A percentile compares a stretch with the other conserved stretches of the same genome.
phyloP scores from a whole-genome alignment of 2,797 vertebrate genomes.

The Dermochelys coriacea region DNA sequence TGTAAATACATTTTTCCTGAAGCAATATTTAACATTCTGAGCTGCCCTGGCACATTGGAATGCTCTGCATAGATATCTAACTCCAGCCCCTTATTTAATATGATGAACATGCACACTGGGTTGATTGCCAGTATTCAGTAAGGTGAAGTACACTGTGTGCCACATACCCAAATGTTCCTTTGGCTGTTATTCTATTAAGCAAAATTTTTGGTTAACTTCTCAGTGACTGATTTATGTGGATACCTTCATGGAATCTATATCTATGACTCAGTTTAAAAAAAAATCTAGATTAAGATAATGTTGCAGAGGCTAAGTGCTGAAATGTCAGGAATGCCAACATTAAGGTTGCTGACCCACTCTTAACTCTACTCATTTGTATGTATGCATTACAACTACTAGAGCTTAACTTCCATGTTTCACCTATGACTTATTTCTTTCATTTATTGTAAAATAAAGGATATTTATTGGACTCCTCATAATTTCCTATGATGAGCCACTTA shows the following conservation, averaged over 20 bases:
- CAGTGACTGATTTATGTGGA: background rate
- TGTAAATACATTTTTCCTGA: constrained; percentile 73
- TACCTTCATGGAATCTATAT: background rate
- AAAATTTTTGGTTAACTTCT: background rate
- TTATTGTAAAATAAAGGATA: background rate
- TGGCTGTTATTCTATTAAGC: background rate
- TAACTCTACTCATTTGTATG: background rate
- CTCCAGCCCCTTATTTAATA: constrained; percentile 17
- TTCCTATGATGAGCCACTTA: background rate
- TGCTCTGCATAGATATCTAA: background rate
- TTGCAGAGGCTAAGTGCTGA: background rate
- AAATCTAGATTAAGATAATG: background rate
- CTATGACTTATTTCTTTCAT: background rate
- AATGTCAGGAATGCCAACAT: background rate
- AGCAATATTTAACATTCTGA: constrained; percentile 64
- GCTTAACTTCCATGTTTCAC: background rate
- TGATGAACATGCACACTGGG: background rate
- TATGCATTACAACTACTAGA: background rate
- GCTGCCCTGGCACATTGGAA: background rate
- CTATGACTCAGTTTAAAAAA: background rate
- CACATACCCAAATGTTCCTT: background rate
- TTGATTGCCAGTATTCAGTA: background rate
- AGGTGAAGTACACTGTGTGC: background rate
- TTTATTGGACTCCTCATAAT: background rate
- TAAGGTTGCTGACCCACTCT: background rate